phyloP scores from a whole-genome alignment of 2,888 invertebrate species.

The Brachynemurus nebulosus region DNA sequence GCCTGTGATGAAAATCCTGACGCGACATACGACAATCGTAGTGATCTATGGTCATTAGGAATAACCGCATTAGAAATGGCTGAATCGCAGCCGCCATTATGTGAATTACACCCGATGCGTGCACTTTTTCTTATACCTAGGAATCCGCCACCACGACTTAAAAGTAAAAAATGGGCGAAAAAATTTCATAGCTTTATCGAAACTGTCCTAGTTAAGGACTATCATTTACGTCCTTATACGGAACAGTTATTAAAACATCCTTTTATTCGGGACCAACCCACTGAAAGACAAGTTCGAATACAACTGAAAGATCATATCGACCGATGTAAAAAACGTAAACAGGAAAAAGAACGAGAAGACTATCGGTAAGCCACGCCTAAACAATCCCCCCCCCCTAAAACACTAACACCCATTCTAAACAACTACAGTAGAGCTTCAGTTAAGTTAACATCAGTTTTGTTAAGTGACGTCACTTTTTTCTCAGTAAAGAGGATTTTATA shows the following conservation, averaged over 20 bases:
- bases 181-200: slow-evolving; percentile 98
- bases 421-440: too few species aligned
- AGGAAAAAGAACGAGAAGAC: slow-evolving; percentile 68
- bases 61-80: slow-evolving; percentile 99
- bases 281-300: slow-evolving; percentile 94
- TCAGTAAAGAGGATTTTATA: too few species aligned
- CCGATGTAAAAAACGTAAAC: slow-evolving; percentile 88
- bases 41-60: slow-evolving; percentile 82
- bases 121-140: slow-evolving; percentile 96
- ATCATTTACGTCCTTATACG: slow-evolving; percentile 96
- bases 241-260: slow-evolving; percentile 95
- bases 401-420: too few species aligned
- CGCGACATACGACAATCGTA: slow-evolving; percentile 97
- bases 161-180: slow-evolving; percentile 96
- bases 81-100: slow-evolving; percentile 96
- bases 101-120: slow-evolving; percentile 99
- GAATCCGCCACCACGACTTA: slow-evolving; percentile 93
- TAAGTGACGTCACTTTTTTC: too few species aligned
- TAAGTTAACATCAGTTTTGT: too few species aligned
- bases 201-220: slow-evolving; percentile 93
- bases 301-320: slow-evolving; percentile 99
- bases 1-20: slow-evolving; percentile 99
- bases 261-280: slow-evolving; percentile 97
- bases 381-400: too few species aligned
- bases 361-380: slow-evolving; percentile 33